Base-by-base conservation (phyloP, 2,113 vertebrate genomes). In the Sminthopsis crassicaudata region DNA sequence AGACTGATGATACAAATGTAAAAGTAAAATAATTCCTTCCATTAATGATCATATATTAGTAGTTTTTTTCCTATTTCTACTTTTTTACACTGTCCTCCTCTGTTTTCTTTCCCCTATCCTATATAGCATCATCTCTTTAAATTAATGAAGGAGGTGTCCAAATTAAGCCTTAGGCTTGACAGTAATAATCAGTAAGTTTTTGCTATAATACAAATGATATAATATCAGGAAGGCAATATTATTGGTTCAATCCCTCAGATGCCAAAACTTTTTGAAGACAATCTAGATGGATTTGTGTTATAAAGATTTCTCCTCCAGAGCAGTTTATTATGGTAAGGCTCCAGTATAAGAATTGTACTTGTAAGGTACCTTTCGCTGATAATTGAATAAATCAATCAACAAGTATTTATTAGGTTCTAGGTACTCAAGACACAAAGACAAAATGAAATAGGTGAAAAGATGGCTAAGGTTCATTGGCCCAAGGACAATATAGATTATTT, bases 241-340 rank as follows among this genome's bases (percentile, higher is more conserved):
- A 93, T 14, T n/a, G 46, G 84, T 2, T 36, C 76, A 27, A 53
- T 91, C 48, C 24, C 46, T 54, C 91, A 67, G 12, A 12, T 42
- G 19, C 26, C 46, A 95, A 94, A 94, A 48, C 0, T 23, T n/a
- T n/a, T 53, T 90, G 27, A 52, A 88, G 46, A 51, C 84, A n/a
- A 93, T 46, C 16, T 92, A 94, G 90, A 90, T 96, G 94, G 55
- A 67, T 46, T 89, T 60, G 52, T 11, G 19, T 55, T 51, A 95
- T 30, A 2, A 54, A 11, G 67, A 14, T 50, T 53, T 27, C 53
- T n/a, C 19, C 6, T 55, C 16, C 16, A 42, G 14, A 76, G 67
- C 1, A 46, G 30, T 16, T 94, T 25, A 48, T 51, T 54, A 52
- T 3, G 46, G 55, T n/a, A 54, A 94, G 95, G 51, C 25, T 42